These are phyloP conservation scores for Tichodroma muraria DNA, from an alignment of 2,113 vertebrate genomes.

Conservation along the genomic window DNA sequence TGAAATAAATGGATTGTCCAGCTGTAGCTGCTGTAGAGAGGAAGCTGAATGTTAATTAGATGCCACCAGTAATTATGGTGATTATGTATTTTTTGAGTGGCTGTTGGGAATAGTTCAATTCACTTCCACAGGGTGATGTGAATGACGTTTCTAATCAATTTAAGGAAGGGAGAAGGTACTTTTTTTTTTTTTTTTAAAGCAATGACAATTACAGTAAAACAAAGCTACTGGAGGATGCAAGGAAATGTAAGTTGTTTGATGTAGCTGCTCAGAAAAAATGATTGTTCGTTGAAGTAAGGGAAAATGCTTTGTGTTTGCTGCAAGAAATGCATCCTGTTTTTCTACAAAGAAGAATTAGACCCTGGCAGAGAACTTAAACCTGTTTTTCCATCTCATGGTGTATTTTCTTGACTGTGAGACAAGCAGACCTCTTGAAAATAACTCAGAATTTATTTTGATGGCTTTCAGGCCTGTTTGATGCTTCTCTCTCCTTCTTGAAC, in stretches of 20 bases:
- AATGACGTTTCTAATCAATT: constrained; percentile 66
- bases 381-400: neutral
- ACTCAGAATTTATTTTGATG: neutral
- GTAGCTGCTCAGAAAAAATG: neutral
- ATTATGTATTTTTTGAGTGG: constrained; percentile 75
- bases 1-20: constrained; percentile 73
- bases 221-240: constrained; percentile 39
- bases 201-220: constrained; percentile 51
- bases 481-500: neutral
- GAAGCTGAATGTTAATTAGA: constrained; percentile 81
- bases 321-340: neutral
- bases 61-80: constrained; percentile 85
- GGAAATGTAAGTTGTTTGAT: neutral
- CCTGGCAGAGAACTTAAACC: neutral
- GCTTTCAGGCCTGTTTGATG: neutral
- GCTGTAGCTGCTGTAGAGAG: constrained; percentile 74
- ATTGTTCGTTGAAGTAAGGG: neutral
- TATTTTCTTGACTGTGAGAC: neutral
- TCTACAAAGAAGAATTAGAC: neutral
- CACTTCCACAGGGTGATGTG: constrained; percentile 56
- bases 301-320: neutral
- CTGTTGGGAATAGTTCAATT: constrained; percentile 71
- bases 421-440: neutral
- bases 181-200: neutral
- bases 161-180: constrained; percentile 40